Conservation (phyloP, 2,113 vertebrate species). For the Nibea albiflora region DNA sequence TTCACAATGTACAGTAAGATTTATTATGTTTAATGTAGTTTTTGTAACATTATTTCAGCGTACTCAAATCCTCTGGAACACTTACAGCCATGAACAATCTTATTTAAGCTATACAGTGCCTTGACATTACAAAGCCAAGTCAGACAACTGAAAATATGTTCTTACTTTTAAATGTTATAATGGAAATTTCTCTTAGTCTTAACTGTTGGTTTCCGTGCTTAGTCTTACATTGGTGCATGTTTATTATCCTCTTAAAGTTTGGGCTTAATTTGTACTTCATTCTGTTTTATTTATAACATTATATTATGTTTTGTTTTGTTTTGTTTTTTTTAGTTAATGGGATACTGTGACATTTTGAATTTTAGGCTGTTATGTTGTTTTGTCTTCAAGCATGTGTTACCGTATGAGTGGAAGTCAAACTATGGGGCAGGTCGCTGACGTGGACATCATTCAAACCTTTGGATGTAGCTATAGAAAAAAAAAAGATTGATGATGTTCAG, state of each 20-base stretch:
- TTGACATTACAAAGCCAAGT: constrained; percentile 76
- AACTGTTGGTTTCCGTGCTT: constrained; percentile 45
- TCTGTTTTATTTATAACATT: constrained; percentile 75
- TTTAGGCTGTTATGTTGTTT: constrained; percentile 38
- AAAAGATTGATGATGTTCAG: background rate
- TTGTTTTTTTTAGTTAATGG: constrained; percentile 49
- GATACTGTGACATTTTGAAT: constrained; percentile 57
- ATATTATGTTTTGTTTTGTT: constrained; percentile 20
- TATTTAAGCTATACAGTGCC: constrained; percentile 79
- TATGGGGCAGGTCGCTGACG: background rate
- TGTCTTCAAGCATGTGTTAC: constrained; percentile 40
- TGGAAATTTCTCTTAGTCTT: constrained; percentile 39
- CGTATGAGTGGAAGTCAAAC: constrained; percentile 26
- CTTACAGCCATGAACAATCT: constrained; percentile 77
- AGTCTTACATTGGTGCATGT: constrained; percentile 68
- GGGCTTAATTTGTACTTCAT: constrained; percentile 53
- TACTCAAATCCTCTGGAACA: constrained; percentile 66
- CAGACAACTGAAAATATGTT: constrained; percentile 61
- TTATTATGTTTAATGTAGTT: constrained; percentile 59
- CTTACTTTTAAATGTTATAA: constrained; percentile 19
- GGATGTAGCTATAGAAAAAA: background rate
- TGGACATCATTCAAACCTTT: constrained; percentile 10
- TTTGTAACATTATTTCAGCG: constrained; percentile 57
- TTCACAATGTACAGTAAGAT: constrained; percentile 64
- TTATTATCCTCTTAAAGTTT: constrained; percentile 60